Base-by-base conservation (phyloP, 2,888 invertebrate species). In the Zygogramma bicolorata region DNA sequence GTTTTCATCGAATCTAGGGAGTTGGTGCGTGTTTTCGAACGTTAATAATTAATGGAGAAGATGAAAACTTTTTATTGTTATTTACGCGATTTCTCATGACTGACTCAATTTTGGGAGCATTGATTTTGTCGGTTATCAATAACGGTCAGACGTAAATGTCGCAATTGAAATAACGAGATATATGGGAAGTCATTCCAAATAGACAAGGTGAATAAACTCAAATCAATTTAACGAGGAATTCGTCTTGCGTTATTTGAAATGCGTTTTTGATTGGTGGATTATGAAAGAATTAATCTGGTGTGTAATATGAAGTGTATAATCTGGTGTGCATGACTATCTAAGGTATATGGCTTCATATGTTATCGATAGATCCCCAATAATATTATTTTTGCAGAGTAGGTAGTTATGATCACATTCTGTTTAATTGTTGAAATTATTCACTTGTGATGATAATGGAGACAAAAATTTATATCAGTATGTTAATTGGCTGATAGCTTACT, bases 11-110 rank as follows among this genome's bases (percentile, higher is more conserved):
- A 49, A 63, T 63, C 31, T 18, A 63, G 63, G 20, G 29, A 27
- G 57, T n/a, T n/a, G n/a, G n/a, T 62, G 59, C 61, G 57, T 71
- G 53, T 67, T 71, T 66, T 29, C 34, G 22, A 34, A 66, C 66
- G 40, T 61, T 60, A 66, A 62, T 61, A 71, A 67, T 67, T 62
- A 61, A 71, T 71, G 67, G 40, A 40, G n/a, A 29, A 34, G 61
- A 59, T 66, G 49, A 70, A 71, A 66, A 57, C 61, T 65, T 61
- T 68, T 67, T 71, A 40, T 71, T 71, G 62, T 61, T 61, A 60
- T 67, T 71, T 34, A 71, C 60, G 29, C 46, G 46, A 63, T 40
- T 49, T 42, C 46, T 27, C 63, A 31, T 46, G 63, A 18, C 63
- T 20, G 25, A 15, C 29, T 49, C 46, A 20, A 63, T 49, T 49